These are phyloP conservation scores for Sphaeramia orbicularis DNA, from an alignment of 2,797 vertebrate species.

Conservation along the genomic window DNA sequence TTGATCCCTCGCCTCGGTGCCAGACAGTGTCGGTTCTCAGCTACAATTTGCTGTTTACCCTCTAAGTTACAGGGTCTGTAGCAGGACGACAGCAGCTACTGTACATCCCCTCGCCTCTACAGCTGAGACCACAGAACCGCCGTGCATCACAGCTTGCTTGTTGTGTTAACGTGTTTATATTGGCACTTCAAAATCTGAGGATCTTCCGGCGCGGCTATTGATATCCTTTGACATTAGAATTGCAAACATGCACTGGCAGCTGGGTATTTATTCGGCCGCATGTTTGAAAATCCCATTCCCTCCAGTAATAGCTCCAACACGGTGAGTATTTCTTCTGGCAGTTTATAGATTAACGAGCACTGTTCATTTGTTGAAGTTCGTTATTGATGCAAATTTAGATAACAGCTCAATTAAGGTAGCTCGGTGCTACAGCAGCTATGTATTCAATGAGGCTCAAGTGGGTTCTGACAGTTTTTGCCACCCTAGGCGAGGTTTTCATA, in stretches of 20 bases:
- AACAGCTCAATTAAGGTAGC: constrained; percentile 56
- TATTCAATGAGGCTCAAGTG: constrained; percentile 36
- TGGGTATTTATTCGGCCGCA: constrained; percentile 30
- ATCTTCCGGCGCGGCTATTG: constrained; percentile 43
- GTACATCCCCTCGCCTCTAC: background rate
- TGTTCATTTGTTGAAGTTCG: constrained; percentile 54
- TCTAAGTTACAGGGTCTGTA: background rate
- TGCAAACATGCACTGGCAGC: constrained; percentile 58
- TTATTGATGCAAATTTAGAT: constrained; percentile 67
- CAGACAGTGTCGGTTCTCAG: constrained; percentile 9
- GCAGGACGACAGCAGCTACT: background rate
- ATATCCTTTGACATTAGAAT: constrained; percentile 58
- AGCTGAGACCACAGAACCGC: constrained; percentile 36
- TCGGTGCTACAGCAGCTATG: constrained; percentile 19
- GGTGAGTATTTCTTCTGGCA: constrained; percentile 41
- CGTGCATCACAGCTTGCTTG: constrained; percentile 49
- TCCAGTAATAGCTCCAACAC: constrained; percentile 25
- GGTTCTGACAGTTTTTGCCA: constrained; percentile 20
- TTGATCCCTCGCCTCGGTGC: constrained; percentile 28
- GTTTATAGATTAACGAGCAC: constrained; percentile 59
- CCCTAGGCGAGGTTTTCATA: constrained; percentile 13
- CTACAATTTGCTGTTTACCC: constrained; percentile 5
- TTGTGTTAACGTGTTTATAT: constrained; percentile 63
- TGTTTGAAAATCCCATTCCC: constrained; percentile 40
- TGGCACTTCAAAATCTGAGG: constrained; percentile 51